Conservation (phyloP, 2,888 invertebrate species). For the Rhyacophila evoluta region DNA sequence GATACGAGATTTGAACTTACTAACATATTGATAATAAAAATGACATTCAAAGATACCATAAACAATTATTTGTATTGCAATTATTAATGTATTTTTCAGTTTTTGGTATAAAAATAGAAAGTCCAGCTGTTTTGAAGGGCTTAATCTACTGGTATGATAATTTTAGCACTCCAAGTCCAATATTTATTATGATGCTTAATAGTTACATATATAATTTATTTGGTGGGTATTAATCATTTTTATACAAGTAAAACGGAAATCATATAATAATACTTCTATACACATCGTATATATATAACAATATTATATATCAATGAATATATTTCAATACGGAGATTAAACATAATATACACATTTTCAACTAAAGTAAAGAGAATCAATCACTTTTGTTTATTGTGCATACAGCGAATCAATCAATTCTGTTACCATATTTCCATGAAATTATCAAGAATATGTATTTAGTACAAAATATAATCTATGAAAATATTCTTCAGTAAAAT, state of each 20-base stretch:
- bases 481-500: background rate
- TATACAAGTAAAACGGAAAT: background rate
- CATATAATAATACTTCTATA: background rate
- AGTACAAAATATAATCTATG: background rate
- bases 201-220: no score
- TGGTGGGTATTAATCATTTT: no score
- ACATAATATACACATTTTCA: conserved; percentile 1
- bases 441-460: background rate
- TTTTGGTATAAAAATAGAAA: no score
- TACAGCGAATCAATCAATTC: background rate
- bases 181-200: no score
- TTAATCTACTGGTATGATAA: no score
- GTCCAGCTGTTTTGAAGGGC: no score
- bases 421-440: background rate
- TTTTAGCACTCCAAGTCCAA: no score
- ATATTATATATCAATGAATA: background rate
- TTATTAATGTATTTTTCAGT: no score
- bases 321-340: background rate
- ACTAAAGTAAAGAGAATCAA: conserved; percentile 13
- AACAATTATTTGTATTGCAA: no score
- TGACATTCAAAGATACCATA: no score
- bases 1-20: no score
- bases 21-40: no score
- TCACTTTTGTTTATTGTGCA: background rate
- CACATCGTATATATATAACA: background rate